These are phyloP conservation scores for Cordilura impudica DNA, from an alignment of 2,888 invertebrate species.

Conservation along the genomic window DNA sequence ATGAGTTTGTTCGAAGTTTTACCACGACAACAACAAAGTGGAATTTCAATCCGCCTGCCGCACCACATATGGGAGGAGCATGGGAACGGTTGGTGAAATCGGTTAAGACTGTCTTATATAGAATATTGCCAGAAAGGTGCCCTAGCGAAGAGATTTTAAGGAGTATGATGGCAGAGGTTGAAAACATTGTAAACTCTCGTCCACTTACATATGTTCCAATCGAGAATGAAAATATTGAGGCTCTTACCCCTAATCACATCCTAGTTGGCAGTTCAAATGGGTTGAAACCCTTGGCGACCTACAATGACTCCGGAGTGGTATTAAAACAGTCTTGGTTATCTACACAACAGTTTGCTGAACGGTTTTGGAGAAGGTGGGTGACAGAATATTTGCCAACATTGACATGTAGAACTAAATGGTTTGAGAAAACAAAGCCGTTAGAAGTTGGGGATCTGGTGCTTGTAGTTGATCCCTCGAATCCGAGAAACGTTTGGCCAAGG, in stretches of 20 bases:
- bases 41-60: too few species aligned
- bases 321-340: too few species aligned
- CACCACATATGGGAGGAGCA: too few species aligned
- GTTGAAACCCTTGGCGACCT: constrained; percentile 35
- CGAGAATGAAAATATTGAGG: constrained; percentile 53
- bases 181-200: constrained; percentile 63
- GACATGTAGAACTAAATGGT: constrained; percentile 13
- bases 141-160: constrained; percentile 60
- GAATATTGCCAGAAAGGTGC: too few species aligned
- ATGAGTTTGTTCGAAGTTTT: constrained; percentile 7
- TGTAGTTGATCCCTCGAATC: too few species aligned
- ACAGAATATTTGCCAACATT: too few species aligned
- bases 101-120: constrained; percentile 52
- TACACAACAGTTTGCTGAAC: constrained; percentile 40
- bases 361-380: constrained; percentile 52
- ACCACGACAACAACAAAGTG: constrained; percentile 31
- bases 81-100: constrained; percentile 49
- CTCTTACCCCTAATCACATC: constrained; percentile 66
- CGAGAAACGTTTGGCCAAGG: too few species aligned
- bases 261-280: constrained; percentile 54
- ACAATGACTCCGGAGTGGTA: too few species aligned
- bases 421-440: constrained; percentile 6
- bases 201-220: constrained; percentile 41
- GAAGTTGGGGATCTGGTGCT: too few species aligned
- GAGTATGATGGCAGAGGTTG: constrained; percentile 27